Conservation (phyloP, 2,888 invertebrate genomes). For the Thymelicus sylvestris region DNA sequence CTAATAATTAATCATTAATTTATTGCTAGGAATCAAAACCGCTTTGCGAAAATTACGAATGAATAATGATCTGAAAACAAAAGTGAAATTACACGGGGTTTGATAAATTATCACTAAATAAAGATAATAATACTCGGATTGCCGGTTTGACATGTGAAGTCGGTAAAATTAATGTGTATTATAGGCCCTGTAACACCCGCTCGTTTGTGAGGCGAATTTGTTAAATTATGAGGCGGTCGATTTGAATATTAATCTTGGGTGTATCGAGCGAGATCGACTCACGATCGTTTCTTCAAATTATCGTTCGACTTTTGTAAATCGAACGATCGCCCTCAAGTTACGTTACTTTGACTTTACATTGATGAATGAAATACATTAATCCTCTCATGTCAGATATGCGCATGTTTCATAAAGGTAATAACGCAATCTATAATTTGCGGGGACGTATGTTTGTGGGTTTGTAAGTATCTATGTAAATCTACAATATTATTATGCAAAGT, state of each 20-base stretch:
- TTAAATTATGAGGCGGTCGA: constrained; percentile 75
- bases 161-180: constrained; percentile 80
- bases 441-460: no score
- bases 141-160: constrained; percentile 79
- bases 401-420: constrained; percentile 6
- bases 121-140: constrained; percentile 79
- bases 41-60: constrained; percentile 38
- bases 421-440: neutral
- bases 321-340: constrained; percentile 19
- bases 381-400: constrained; percentile 8
- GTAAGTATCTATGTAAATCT: no score
- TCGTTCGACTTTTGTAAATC: constrained; percentile 29
- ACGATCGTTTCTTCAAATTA: constrained; percentile 36
- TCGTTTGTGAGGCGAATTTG: constrained; percentile 76
- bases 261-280: constrained; percentile 32
- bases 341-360: constrained; percentile 20
- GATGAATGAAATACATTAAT: constrained; percentile 25
- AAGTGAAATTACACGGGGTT: constrained; percentile 57
- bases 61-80: constrained; percentile 47
- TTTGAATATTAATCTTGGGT: constrained; percentile 67
- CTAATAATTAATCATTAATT: no score
- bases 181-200: constrained; percentile 72
- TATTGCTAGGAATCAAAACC: neutral
- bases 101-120: constrained; percentile 79
- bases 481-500: no score